Conservation (phyloP, 2,888 invertebrate species). For the Dynastes hyllus region DNA sequence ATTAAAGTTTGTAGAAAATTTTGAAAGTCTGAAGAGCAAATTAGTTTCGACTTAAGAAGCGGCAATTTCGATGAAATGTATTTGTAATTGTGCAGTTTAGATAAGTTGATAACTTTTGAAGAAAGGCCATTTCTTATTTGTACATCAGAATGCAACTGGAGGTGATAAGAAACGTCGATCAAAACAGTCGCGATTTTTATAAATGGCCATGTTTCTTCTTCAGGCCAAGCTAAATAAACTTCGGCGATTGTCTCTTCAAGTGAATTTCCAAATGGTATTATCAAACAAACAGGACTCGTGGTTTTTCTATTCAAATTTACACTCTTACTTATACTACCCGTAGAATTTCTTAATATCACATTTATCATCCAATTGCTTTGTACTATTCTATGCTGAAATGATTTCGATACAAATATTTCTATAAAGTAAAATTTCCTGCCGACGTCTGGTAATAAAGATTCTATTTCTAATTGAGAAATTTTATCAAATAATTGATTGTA, state of each 20-base stretch:
- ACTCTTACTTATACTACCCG: slow-evolving; percentile 54
- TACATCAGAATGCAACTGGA: slow-evolving; percentile 54
- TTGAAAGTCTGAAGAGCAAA: slow-evolving; percentile 56
- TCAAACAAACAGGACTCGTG: slow-evolving; percentile 57
- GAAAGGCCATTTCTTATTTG: slow-evolving; percentile 19
- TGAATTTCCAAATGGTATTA: slow-evolving; percentile 61
- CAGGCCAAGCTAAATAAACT: slow-evolving; percentile 58
- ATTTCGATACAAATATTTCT: slow-evolving; percentile 63
- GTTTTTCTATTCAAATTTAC: slow-evolving; percentile 55
- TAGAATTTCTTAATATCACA: slow-evolving; percentile 57
- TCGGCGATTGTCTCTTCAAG: slow-evolving; percentile 59
- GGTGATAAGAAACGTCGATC: slow-evolving; percentile 66
- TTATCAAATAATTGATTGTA: slow-evolving; percentile 61
- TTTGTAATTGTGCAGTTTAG: slow-evolving; percentile 39
- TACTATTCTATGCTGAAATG: slow-evolving; percentile 61
- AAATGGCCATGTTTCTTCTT: slow-evolving; percentile 55
- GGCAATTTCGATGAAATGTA: slow-evolving; percentile 28
- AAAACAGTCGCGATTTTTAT: slow-evolving; percentile 60
- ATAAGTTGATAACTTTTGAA: slow-evolving; percentile 35
- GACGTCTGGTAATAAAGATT: slow-evolving; percentile 51
- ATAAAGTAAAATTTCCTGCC: slow-evolving; percentile 64
- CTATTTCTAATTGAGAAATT: slow-evolving; percentile 55
- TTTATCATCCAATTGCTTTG: slow-evolving; percentile 61
- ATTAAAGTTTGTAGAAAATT: slow-evolving; percentile 62
- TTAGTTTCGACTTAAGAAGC: slow-evolving; percentile 59